Percentiles rank a stretch among this genome's conserved stretches.
Conservation (phyloP, 2,797 vertebrate genomes). For the Aratinga solstitialis region DNA sequence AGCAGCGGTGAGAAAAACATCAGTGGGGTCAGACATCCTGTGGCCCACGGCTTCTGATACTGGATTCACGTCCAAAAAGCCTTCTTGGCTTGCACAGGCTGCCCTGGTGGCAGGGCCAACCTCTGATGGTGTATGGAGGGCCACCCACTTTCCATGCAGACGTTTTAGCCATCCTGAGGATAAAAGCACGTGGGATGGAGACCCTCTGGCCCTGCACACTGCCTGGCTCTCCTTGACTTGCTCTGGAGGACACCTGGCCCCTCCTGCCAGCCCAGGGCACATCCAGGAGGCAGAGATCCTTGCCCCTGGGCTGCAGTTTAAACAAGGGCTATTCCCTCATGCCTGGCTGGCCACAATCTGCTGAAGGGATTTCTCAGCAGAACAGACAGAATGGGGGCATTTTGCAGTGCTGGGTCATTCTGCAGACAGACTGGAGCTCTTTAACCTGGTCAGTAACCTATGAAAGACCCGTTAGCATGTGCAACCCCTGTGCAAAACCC, state of each 20-base stretch:
- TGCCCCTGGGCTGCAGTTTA: not conserved
- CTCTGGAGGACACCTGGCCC: not conserved
- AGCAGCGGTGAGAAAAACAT: not conserved
- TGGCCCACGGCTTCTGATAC: not conserved
- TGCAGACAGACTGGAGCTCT: not conserved
- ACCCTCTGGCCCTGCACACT: not conserved
- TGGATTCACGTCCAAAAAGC: not conserved
- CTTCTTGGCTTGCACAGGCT: not conserved
- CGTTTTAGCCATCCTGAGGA: not conserved
- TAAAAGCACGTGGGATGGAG: not conserved
- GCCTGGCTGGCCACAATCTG: not conserved
- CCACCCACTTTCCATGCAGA: not conserved
- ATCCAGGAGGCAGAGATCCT: not conserved
- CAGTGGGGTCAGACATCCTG: not conserved
- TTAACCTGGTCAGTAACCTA: not conserved
- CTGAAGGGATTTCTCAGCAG: not conserved
- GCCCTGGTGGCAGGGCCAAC: not conserved
- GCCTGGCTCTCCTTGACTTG: not conserved
- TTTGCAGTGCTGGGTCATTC: not conserved
- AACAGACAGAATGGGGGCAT: not conserved
- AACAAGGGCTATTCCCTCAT: not conserved
- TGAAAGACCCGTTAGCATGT: rapidly evolving
- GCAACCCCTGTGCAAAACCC: not conserved
- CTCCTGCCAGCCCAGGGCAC: not conserved
- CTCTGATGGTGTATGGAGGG: not conserved